Percentiles rank a stretch among this genome's conserved stretches.
phyloP scores from a whole-genome alignment of 2,888 invertebrate species.

The Ypsolopha scabrella region DNA sequence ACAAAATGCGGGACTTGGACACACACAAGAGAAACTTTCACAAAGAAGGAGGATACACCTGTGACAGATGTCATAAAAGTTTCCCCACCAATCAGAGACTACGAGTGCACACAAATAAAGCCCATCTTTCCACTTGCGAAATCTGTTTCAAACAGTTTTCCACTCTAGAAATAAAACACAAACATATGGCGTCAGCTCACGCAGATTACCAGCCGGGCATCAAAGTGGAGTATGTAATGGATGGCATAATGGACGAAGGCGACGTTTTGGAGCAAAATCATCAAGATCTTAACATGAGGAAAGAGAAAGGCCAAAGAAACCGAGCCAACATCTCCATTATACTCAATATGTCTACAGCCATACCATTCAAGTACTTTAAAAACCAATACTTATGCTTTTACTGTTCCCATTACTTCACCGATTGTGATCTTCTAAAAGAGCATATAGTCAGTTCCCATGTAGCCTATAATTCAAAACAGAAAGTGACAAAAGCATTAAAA shows the following conservation, averaged over 20 bases:
- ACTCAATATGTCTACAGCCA: slow-evolving; percentile 22
- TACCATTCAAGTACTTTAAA: slow-evolving; percentile 30
- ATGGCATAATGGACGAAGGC: slow-evolving; percentile 2
- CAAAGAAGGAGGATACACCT: slow-evolving; percentile 1
- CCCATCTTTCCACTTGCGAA: slow-evolving; percentile 4
- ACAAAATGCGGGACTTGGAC: slow-evolving; percentile 2
- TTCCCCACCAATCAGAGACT: slow-evolving; percentile 4
- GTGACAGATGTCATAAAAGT: neutral
- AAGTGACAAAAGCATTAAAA: slow-evolving; percentile 18
- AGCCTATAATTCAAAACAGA: slow-evolving; percentile 14
- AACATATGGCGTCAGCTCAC: slow-evolving; percentile 3
- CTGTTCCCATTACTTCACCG: slow-evolving; percentile 21
- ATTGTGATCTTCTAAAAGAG: slow-evolving; percentile 18
- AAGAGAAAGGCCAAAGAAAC: slow-evolving; percentile 5
- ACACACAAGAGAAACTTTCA: slow-evolving; percentile 2
- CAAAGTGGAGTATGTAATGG: neutral
- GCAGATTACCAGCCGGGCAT: neutral
- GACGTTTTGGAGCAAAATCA: slow-evolving; percentile 5
- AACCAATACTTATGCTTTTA: slow-evolving; percentile 29
- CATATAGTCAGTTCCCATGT: slow-evolving; percentile 16
- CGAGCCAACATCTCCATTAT: slow-evolving; percentile 17
- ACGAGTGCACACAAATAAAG: neutral
- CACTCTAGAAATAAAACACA: slow-evolving; percentile 4
- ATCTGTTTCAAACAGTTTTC: slow-evolving; percentile 6
- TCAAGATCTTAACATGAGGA: slow-evolving; percentile 1